Evolutionary conservation across 2,888 invertebrate species (phyloP).

Genomic region (Smittia sp.): DNA sequence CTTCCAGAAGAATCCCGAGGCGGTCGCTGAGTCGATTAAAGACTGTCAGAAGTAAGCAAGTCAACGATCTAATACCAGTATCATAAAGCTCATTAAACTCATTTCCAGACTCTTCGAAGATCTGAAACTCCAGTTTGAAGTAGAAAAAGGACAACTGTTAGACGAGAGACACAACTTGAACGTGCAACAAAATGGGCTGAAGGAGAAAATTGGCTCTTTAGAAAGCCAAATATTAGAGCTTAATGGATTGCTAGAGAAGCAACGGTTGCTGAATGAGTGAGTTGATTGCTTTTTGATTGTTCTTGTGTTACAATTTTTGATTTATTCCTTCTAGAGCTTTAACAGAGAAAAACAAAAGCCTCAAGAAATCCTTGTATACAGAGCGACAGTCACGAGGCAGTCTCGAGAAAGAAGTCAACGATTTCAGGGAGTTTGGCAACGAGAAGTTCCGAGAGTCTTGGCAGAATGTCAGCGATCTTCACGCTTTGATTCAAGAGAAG

Average conservation of each 20-base stretch:
- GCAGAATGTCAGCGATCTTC: conserved; percentile 50
- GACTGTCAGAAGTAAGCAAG: conserved; percentile 66
- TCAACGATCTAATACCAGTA: background rate
- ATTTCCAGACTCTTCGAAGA: conserved; percentile 66
- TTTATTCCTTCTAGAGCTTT: conserved; percentile 42
- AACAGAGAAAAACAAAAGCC: conserved; percentile 44
- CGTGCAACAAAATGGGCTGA: conserved; percentile 43
- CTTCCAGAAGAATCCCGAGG: conserved; percentile 45
- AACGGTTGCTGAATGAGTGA: conserved; percentile 44
- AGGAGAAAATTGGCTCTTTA: conserved; percentile 12
- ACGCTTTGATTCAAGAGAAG: conserved; percentile 51
- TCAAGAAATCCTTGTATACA: conserved; percentile 48
- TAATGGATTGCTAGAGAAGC: conserved; percentile 45
- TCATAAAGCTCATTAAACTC: conserved; percentile 23
- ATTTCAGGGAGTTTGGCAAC: conserved; percentile 46
- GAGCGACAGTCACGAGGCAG: conserved; percentile 50
- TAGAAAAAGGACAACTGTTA: conserved; percentile 62
- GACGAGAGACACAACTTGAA: conserved; percentile 45
- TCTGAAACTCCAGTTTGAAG: conserved; percentile 67
- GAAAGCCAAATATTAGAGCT: conserved; percentile 44
- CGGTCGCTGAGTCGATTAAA: conserved; percentile 60
- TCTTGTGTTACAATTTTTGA: background rate
- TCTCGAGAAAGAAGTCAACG: conserved; percentile 46
- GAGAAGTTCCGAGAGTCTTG: conserved; percentile 49
- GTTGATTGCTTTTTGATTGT: conserved; percentile 26